Conservation (phyloP, 2,797 vertebrate genomes). For the Pantherophis alleghaniensis region DNA sequence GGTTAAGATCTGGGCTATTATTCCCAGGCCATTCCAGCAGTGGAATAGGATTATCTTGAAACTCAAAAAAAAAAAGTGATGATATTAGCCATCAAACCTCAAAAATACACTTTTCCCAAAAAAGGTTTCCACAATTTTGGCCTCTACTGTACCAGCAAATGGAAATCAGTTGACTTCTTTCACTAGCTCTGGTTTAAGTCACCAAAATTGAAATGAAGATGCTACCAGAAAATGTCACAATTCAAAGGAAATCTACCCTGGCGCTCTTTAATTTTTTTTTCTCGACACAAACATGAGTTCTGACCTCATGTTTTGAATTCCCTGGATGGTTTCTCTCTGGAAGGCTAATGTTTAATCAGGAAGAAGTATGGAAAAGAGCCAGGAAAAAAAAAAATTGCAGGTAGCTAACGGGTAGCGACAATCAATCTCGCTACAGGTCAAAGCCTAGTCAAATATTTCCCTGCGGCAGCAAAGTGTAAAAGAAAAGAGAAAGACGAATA, state of each 20-base stretch:
- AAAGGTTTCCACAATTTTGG: too few species aligned
- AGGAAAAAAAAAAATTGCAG: constrained; percentile 33
- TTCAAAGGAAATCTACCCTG: constrained; percentile 11
- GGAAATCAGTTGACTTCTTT: not conserved
- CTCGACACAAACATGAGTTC: constrained; percentile 51
- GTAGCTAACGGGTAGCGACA: constrained; percentile 37
- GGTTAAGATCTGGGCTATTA: too few species aligned
- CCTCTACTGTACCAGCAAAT: too few species aligned
- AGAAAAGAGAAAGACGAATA: not conserved
- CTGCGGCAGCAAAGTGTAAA: not conserved
- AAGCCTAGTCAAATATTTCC: constrained; percentile 50
- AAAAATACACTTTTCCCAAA: too few species aligned
- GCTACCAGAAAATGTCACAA: not conserved
- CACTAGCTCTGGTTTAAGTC: not conserved
- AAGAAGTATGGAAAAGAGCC: constrained; percentile 58
- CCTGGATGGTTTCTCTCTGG: constrained; percentile 28
- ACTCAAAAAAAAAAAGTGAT: too few species aligned
- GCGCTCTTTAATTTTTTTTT: constrained; percentile 48
- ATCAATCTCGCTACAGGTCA: constrained; percentile 57
- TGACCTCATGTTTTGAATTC: constrained; percentile 70
- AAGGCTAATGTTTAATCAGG: constrained; percentile 56
- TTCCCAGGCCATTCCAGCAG: too few species aligned
- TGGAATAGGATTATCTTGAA: too few species aligned
- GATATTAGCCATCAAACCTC: too few species aligned
- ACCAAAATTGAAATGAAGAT: not conserved